Conservation (phyloP, 2,797 vertebrate species). For the Zenarchopterus dispar region DNA sequence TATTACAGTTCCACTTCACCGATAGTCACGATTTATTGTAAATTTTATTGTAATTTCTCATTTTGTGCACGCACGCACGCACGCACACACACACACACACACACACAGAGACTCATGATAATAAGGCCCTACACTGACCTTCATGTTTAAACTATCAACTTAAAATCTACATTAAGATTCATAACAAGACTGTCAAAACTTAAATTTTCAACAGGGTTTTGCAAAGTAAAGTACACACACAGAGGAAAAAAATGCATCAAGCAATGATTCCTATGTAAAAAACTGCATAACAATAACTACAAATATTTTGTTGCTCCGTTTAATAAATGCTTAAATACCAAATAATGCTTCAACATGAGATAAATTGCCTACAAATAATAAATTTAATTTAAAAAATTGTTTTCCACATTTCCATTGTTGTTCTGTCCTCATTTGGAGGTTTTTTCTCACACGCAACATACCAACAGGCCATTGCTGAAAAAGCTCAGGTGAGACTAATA, state of each 20-base stretch:
- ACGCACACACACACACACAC: not conserved
- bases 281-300: too few species aligned
- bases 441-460: constrained; percentile 18
- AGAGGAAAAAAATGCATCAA: too few species aligned
- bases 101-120: constrained; percentile 7
- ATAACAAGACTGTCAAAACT: constrained; percentile 6
- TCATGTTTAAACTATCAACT: constrained; percentile 15
- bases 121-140: constrained; percentile 8
- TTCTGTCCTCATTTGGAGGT: not conserved
- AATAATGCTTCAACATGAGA: not conserved
- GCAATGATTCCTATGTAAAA: too few species aligned
- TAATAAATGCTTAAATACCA: constrained; percentile 1
- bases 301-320: constrained; percentile 11
- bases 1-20: too few species aligned
- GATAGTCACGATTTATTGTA: too few species aligned
- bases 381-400: constrained; percentile 1
- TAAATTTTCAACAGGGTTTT: constrained; percentile 3
- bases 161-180: constrained; percentile 13
- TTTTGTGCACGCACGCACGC: too few species aligned
- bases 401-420: not conserved
- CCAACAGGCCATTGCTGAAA: constrained; percentile 9
- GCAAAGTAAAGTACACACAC: not conserved
- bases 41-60: too few species aligned
- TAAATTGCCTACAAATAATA: not conserved
- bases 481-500: constrained; percentile 21